Evolutionary conservation across 2,113 vertebrate species (phyloP), one percentile per base, ranked within the genome.

Genomic region (Meles meles): DNA sequence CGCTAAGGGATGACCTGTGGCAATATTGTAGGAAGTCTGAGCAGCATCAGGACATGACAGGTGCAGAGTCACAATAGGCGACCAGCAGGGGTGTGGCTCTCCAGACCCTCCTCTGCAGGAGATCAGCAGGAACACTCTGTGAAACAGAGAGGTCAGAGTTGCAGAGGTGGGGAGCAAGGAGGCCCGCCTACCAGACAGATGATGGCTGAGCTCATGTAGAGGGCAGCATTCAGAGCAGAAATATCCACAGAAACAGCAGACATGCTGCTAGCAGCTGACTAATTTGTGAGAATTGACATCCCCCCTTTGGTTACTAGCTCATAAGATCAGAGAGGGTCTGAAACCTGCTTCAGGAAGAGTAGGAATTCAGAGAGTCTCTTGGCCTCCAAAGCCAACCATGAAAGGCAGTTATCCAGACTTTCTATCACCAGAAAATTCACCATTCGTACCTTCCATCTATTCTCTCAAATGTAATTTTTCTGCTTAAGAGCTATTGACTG

Each of bases 401-500:
- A 81, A 47, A 52, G 20, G 2, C 0, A 2, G 6, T 92, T 63
- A 29, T 7, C 15, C 55, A 88, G 25, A 88, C 59, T 72, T 77
- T 77, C 76, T 83, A 25, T 18, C 44, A 84, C 21, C 61, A 76
- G 39, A 27, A 27, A 44, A 76, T 15, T 76, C 39, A 44, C 72
- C 72, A 8, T 44, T 76, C 72, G 29, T 76, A 90, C 10, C 5
- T 97, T 83, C 34, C 15, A 23, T 57, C 55, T 69, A 4, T 82
- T 84, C 42, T 92, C 69, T 84, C 34, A 83, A 34, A 34, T 69
- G 37, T 79, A 81, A 63, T 57, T 55, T 92, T 91, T 88, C 57
- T 52, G 31, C 71, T 96, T 87, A 61, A 80, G 90, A 49, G 42
- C 21, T 65, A 42, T 71, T 8, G 5, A 4, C 12, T 86, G 90